Evolutionary conservation across 2,113 vertebrate species (phyloP), one percentile per base, ranked within the genome.

Genomic region (Ondatra zibethicus): DNA sequence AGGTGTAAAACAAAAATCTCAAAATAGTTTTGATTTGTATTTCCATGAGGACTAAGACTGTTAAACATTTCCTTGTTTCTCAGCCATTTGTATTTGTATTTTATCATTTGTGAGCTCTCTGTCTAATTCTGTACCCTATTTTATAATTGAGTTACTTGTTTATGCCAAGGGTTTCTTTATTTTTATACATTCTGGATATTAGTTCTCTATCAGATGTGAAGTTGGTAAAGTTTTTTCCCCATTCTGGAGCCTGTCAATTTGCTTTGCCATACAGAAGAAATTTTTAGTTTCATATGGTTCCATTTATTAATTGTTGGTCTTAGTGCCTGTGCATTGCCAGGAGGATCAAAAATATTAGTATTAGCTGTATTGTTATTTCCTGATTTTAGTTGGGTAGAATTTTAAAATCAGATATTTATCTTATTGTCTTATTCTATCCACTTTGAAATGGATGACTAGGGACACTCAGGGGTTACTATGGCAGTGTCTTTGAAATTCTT

Each of bases 401-500:
- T 92, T 81, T 16, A 92, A 42, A 76, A 84, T 77, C 12, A 13
- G 16, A 36, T 87, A 7, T 45, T 88, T 84, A 73, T 84, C 1
- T 45, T 78, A 73, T 63, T 84, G 29, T 42, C 2, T 76, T 65
- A n/a, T 2, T 1, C n/a, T 39, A 8, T 95, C 2, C 12, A 47
- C 17, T 94, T 73, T 77, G 66, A 89, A 88, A 82, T 94, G 33
- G 33, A 39, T 7, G 4, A 12, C 5, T 23, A 84, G 42, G 78
- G n/a, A 52, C 5, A 42, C 66, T 82, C 50, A 76, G 23, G 14
- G 19, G 42, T 92, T 92, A 72, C 63, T 77, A 17, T 9, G 31
- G n/a, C 10, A 84, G 31, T 33, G n/a, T 42, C 36, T 94, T 95
- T 14, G 68, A 72, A 76, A 89, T 94, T 95, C 36, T 50, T 94